Base-by-base conservation (phyloP, 2,888 invertebrate species). In the Eubasilissa splendida region DNA sequence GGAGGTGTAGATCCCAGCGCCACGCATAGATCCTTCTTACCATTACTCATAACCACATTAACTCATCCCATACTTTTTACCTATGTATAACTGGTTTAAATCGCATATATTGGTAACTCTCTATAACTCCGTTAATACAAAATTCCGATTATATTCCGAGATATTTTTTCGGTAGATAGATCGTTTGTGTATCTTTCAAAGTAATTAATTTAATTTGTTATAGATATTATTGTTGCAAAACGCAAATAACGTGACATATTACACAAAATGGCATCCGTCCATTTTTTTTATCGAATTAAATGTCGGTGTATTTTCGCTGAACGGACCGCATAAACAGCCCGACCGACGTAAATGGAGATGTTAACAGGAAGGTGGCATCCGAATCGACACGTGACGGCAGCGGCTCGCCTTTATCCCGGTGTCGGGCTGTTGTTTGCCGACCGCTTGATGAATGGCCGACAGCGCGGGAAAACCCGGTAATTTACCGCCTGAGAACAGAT, bases 401-500 rank as follows among this genome's bases (percentile, higher is more conserved):
- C 75, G 68, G 65, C 31, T 73, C 74, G 77, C 80, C 80, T 77
- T 80, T 80, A 80, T 77, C 73, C 70, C 77, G 68, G 50, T 50
- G 71, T 12, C n/a, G 59, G 31, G 56, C 58, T 22, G 54, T 73
- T 80, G 80, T 80, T 77, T 77, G 80, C 65, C 77, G 74, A 60
- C 73, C 65, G 77, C 59, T 77, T 80, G 82, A 82, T 82, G 80
- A 82, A 82, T 80, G 77, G 82, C 66, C 74, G 80, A 75, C 79
- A 71, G 79, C 68, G 80, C 76, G 83, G 80, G 76, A 77, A 80
- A 77, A 76, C 80, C 81, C 75, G 83, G 79, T 83, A 83, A 83
- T 81, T 83, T 83, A 83, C 77, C 77, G 83, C 81, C 79, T 56
- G 80, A 75, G 75, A 81, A 83, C 76, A 81, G 79, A 83, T 79